Evolutionary conservation across 1,140 invertebrate genomes (phyloP).

Genomic region (Orchesella cincta): DNA sequence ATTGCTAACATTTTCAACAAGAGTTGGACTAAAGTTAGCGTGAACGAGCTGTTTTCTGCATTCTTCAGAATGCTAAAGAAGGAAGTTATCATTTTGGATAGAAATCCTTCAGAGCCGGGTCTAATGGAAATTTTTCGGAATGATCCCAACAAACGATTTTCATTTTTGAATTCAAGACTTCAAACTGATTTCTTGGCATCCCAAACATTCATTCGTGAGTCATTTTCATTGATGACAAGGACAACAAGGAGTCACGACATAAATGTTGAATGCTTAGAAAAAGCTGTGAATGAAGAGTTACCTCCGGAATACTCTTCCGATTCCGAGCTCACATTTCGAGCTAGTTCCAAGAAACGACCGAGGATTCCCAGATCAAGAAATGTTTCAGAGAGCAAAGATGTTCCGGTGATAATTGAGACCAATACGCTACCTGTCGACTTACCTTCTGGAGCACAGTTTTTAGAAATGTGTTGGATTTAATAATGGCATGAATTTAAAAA

Average conservation of each 20-base stretch:
- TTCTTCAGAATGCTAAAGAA: conserved; percentile 40
- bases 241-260: conserved; percentile 18
- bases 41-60: conserved; percentile 20
- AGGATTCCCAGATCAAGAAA: conserved; percentile 17
- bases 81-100: conserved; percentile 22
- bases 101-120: not conserved
- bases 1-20: conserved; percentile 42
- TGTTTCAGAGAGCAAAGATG: not conserved
- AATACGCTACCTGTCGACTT: not conserved
- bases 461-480: conserved; percentile 22
- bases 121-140: conserved; percentile 10
- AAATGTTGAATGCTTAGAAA: not conserved
- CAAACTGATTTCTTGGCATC: conserved; percentile 30
- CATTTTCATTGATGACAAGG: conserved; percentile 23
- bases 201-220: conserved; percentile 30
- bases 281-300: not conserved
- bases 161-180: not conserved
- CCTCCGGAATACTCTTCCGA: not conserved
- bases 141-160: not conserved
- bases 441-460: not conserved
- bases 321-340: not conserved
- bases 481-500: too few species aligned
- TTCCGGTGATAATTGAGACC: not conserved
- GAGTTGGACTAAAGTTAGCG: conserved; percentile 40
- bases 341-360: not conserved